Percentiles rank a stretch among this genome's conserved stretches.
Conservation (phyloP, 2,888 invertebrate species). For the Eupeodes latifasciatus region DNA sequence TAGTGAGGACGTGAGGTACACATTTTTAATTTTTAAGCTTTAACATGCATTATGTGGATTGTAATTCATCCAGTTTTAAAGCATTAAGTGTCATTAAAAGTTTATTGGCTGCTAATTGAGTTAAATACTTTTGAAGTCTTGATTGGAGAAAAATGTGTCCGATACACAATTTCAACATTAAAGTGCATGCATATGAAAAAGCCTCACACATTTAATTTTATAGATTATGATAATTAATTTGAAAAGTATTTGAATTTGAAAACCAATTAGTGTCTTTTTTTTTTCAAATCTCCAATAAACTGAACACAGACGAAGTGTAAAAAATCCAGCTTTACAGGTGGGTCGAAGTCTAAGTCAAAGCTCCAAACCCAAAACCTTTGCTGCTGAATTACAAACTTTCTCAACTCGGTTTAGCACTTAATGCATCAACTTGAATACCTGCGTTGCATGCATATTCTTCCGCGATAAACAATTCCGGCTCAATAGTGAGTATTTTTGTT, state of each 20-base stretch:
- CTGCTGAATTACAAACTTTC: constrained; percentile 9
- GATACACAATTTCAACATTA: not conserved
- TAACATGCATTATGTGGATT: not conserved
- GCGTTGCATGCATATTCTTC: constrained; percentile 3
- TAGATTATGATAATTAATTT: not conserved
- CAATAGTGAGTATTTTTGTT: not conserved
- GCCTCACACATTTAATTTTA: not conserved
- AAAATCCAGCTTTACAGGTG: not conserved
- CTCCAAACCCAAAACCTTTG: not conserved
- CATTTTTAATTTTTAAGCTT: not conserved
- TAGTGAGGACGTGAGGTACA: not conserved
- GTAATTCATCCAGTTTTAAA: constrained; percentile 53
- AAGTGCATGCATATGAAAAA: not conserved
- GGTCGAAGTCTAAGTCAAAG: not conserved
- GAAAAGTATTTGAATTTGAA: not conserved
- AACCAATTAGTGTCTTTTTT: not conserved
- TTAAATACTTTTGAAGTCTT: not conserved
- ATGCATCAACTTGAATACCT: constrained; percentile 10
- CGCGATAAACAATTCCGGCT: constrained; percentile 9
- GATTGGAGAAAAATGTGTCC: not conserved
- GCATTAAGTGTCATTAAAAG: constrained; percentile 20
- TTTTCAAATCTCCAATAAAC: not conserved
- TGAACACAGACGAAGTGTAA: not conserved
- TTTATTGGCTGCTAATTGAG: constrained; percentile 19
- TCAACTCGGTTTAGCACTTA: constrained; percentile 22